Evolutionary conservation across 2,888 invertebrate genomes (phyloP).

Genomic region (Netelia fuscicornis): DNA sequence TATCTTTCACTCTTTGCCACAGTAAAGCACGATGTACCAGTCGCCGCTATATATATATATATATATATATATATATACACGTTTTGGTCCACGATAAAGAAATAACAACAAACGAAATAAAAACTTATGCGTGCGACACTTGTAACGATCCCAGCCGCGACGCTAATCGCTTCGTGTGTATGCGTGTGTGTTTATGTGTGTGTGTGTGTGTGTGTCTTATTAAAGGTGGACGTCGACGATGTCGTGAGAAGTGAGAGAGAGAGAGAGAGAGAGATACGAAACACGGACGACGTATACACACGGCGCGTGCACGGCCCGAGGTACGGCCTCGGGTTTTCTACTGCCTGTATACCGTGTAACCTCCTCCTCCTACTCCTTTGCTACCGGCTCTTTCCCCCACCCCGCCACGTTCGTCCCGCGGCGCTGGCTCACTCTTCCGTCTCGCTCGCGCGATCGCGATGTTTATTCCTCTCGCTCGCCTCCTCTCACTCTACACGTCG

Average conservation of each 20-base stretch:
- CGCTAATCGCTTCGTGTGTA: conserved; percentile 41
- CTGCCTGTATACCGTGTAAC: conserved; percentile 55
- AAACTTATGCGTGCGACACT: conserved; percentile 1
- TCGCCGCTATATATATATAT: not conserved
- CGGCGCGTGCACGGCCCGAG: conserved; percentile 57
- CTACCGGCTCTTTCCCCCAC: not conserved
- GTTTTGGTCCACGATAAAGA: conserved; percentile 15
- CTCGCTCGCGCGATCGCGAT: conserved; percentile 44
- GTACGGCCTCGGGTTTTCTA: conserved; percentile 61
- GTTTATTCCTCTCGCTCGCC: conserved; percentile 6
- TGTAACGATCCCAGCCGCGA: not conserved
- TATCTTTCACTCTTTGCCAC: not conserved
- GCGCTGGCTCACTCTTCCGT: conserved; percentile 52
- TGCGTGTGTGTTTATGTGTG: conserved; percentile 27
- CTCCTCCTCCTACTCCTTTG: conserved; percentile 43
- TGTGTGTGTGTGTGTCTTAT: no score
- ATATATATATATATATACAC: not conserved
- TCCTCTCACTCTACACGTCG: conserved; percentile 45
- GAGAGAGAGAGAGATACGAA: conserved; percentile 44
- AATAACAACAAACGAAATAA: not conserved
- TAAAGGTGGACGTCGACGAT: conserved; percentile 26
- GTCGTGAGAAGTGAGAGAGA: conserved; percentile 23
- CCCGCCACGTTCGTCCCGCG: conserved; percentile 21
- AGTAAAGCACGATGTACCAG: not conserved
- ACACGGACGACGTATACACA: conserved; percentile 48